Evolutionary conservation across 64 coral and sea anemone species (phyloP).

Genomic region (Porites lutea): DNA sequence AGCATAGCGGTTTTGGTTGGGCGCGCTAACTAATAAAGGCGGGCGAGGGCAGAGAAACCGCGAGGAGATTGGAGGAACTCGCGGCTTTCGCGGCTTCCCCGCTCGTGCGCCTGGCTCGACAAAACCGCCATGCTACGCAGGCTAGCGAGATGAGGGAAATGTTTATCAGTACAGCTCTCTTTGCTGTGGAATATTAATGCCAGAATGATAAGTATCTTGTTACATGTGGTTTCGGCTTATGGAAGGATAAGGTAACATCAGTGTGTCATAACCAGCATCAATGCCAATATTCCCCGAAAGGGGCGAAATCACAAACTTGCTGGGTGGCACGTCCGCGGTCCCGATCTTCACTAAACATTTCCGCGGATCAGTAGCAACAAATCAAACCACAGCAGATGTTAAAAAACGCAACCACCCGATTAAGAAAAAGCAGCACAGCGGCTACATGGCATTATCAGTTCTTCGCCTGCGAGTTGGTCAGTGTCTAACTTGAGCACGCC

Average conservation of each 20-base stretch:
- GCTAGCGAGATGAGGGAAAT: no score
- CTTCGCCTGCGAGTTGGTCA: neutral
- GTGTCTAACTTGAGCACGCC: neutral
- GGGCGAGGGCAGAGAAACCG: no score
- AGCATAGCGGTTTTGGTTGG: no score
- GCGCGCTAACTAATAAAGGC: no score
- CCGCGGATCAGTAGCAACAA: neutral
- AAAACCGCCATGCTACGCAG: no score
- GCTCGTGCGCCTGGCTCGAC: no score
- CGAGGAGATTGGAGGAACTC: no score
- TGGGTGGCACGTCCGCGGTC: no score
- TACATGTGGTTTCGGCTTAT: neutral
- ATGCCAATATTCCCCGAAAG: neutral
- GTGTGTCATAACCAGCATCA: neutral
- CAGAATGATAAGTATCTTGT: neutral
- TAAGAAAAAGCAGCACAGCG: neutral
- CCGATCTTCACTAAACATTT: neutral
- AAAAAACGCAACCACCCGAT: neutral
- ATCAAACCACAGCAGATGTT: constrained; percentile 4
- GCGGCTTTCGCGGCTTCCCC: no score
- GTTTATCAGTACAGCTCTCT: no score
- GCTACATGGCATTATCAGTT: neutral
- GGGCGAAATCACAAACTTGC: neutral
- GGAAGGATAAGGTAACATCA: neutral
- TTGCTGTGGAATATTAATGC: neutral